These are phyloP conservation scores for Andrena camellia DNA, from an alignment of 2,888 invertebrate species.

Conservation along the genomic window DNA sequence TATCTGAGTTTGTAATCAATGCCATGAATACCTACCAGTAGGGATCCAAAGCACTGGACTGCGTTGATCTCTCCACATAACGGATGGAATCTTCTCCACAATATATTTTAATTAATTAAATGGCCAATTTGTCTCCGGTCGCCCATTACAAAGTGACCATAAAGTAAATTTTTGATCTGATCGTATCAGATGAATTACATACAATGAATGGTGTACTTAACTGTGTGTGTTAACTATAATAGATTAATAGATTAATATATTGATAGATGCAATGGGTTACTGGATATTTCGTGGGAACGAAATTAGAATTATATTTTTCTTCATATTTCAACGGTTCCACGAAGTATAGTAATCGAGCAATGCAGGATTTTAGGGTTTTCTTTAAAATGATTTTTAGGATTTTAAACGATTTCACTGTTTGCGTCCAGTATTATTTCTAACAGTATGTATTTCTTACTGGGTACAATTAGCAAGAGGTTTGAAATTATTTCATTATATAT, in stretches of 20 bases:
- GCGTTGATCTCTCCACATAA: background rate
- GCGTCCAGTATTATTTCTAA: no score
- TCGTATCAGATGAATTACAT: background rate
- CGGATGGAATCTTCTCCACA: conserved; percentile 1
- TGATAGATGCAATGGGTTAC: no score
- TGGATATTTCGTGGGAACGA: no score
- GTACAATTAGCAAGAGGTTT: no score
- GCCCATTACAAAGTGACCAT: background rate
- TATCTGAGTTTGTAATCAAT: conserved; percentile 80
- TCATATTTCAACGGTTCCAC: no score
- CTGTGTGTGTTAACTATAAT: background rate
- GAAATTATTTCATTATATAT: no score
- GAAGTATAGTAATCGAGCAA: no score
- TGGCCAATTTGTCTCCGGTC: conserved; percentile 36
- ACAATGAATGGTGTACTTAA: background rate
- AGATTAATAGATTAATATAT: conserved; percentile 1
- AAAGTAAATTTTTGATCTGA: conserved; percentile 16
- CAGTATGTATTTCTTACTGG: no score
- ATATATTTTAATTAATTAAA: conserved; percentile 64
- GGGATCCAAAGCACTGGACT: conserved; percentile 62
- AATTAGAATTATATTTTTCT: no score
- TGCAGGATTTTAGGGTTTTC: no score
- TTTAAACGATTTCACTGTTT: no score
- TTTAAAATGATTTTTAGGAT: no score
- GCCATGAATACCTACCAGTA: conserved; percentile 50